Evolutionary conservation across 2,113 vertebrate genomes (phyloP), one percentile per base, ranked within the genome.

Genomic region (Ascaphus truei): DNA sequence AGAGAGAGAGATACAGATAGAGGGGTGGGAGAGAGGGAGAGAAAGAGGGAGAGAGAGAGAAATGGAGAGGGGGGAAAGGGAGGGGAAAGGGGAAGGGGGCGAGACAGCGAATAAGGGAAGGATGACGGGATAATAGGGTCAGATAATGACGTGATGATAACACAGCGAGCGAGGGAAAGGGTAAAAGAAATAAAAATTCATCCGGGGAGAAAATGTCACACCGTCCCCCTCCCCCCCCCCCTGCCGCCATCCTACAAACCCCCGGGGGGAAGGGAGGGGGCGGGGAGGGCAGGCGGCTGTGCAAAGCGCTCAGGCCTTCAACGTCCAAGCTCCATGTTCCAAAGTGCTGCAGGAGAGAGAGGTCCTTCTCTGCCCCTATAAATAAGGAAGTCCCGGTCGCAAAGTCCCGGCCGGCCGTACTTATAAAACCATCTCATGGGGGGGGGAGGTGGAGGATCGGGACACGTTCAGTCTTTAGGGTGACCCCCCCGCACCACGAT

Each of bases 21-120:
- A 52, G 15, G 1, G 12, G 16, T 20, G n/a, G 7, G 3, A 29
- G 11, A n/a, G 30, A 8, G 18, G 23, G 15, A 34, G 45, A n/a
- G 30, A 31, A 58, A 25, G 13, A 8, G 12, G 34, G 2, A 36
- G 15, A 10, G 5, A 33, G 7, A 26, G n/a, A 79, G 86, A 82
- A 83, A 86, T 73, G 18, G 12, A 20, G 11, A 12, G 12, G 43
- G 43, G 2, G 11, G 16, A 20, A 8, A 45, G 22, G n/a, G n/a
- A n/a, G n/a, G n/a, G n/a, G n/a, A n/a, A n/a, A n/a, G n/a, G 22
- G 22, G 7, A 5, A 6, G n/a, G 22, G 22, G 22, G 22, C 22
- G 22, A 45, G 26, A 23, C 18, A 52, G 10, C 10, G 48, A 52
- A 12, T 22, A 23, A 13, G 18, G 48, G 25, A 55, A 27, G n/a